Conservation (phyloP, 2,888 invertebrate genomes). For the Priocnemis perturbator region DNA sequence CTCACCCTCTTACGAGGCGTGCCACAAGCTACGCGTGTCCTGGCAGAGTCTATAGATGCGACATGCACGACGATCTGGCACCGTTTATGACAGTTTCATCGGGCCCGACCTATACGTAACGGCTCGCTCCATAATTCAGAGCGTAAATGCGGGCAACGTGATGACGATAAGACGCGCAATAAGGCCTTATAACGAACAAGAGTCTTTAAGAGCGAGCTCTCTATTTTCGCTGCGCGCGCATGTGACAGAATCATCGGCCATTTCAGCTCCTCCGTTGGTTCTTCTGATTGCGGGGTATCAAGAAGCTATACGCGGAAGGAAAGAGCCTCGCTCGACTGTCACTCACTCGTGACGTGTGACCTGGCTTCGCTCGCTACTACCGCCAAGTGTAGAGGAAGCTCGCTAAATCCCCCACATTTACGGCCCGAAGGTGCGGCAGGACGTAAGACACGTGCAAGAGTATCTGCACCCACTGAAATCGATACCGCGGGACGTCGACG, state of each 20-base stretch:
- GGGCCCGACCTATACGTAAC: no score
- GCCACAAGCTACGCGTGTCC: no score
- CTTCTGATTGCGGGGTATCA: slow-evolving; percentile 29
- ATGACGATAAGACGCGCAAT: slow-evolving; percentile 52
- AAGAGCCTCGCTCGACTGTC: background rate
- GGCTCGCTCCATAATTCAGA: slow-evolving; percentile 44
- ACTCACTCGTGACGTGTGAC: slow-evolving; percentile 30
- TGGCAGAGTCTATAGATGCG: no score
- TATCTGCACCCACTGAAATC: slow-evolving; percentile 50
- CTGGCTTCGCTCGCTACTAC: slow-evolving; percentile 24
- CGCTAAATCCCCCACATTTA: slow-evolving; percentile 32
- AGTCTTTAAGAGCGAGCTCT: slow-evolving; percentile 33
- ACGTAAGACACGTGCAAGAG: slow-evolving; percentile 47
- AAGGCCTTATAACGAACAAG: slow-evolving; percentile 36
- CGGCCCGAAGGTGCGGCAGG: slow-evolving; percentile 28
- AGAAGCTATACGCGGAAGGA: background rate
- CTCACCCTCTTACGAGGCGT: no score
- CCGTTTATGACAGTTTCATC: no score
- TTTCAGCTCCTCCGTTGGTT: slow-evolving; percentile 30
- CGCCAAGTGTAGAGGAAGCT: background rate
- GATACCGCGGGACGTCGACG: slow-evolving; percentile 35
- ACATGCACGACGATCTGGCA: no score
- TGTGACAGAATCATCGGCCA: slow-evolving; percentile 44
- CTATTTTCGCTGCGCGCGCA: slow-evolving; percentile 40
- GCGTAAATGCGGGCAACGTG: slow-evolving; percentile 50